A percentile compares a stretch with the other conserved stretches of the same genome.
Evolutionary conservation across 2,888 invertebrate genomes (phyloP).

Genomic region (Acanthosepion esculentum): DNA sequence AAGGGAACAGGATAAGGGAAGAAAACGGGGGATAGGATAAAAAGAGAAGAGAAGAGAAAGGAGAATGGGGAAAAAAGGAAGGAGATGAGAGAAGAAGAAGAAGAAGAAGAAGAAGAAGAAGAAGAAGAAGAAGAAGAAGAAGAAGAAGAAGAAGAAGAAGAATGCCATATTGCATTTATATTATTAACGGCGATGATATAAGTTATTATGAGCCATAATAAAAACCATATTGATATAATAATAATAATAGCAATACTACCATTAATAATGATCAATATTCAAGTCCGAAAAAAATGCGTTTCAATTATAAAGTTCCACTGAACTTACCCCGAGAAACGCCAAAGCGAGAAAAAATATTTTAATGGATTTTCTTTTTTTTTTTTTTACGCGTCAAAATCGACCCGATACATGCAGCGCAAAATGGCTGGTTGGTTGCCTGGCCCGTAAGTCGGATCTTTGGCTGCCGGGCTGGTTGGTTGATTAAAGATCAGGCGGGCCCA

Average conservation of each 20-base stretch:
- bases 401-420: not conserved
- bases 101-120: no score
- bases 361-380: not conserved
- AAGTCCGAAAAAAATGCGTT: not conserved
- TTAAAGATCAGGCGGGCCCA: not conserved
- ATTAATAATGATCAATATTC: not conserved
- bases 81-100: no score
- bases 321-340: conserved; percentile 3
- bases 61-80: no score
- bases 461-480: not conserved
- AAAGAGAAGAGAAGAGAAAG: no score
- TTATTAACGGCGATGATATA: not conserved
- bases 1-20: no score
- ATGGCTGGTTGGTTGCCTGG: not conserved
- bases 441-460: not conserved
- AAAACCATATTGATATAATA: not conserved
- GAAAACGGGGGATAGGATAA: no score
- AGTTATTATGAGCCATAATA: not conserved
- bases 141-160: no score
- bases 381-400: not conserved
- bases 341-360: not conserved
- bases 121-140: no score
- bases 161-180: not conserved
- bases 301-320: conserved; percentile 1
- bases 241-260: not conserved